A percentile compares a stretch with the other conserved stretches of the same genome.
Conservation (phyloP, 2,113 vertebrate genomes). For the Elanoides forficatus region DNA sequence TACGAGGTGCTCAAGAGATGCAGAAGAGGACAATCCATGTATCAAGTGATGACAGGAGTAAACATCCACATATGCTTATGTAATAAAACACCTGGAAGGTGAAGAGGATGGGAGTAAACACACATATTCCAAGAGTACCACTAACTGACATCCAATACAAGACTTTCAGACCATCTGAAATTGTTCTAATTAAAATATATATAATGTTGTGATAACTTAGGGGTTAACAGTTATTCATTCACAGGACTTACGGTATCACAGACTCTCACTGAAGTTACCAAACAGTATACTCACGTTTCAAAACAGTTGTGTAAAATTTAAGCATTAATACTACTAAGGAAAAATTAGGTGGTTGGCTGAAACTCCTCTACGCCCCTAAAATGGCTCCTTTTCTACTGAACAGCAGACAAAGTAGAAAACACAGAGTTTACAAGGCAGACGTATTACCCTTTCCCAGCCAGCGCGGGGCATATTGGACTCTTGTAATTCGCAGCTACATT, state of each 20-base stretch:
- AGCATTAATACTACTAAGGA: not conserved
- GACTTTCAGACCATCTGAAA: not conserved
- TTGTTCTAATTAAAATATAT: not conserved
- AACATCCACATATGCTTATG: not conserved
- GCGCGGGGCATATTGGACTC: constrained; percentile 87
- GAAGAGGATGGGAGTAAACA: not conserved
- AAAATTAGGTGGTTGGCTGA: not conserved
- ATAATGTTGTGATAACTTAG: not conserved
- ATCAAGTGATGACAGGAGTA: not conserved
- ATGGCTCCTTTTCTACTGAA: not conserved
- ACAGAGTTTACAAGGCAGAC: not conserved
- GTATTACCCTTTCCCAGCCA: constrained; percentile 89
- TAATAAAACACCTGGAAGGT: not conserved
- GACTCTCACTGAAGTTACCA: not conserved
- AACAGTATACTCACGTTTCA: not conserved
- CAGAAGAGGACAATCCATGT: not conserved
- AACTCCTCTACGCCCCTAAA: accelerated
- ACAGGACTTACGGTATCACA: accelerated
- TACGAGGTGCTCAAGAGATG: not conserved
- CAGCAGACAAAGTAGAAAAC: not conserved
- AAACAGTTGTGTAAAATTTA: not conserved
- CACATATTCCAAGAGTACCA: not conserved
- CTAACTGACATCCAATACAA: not conserved
- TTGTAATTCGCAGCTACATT: constrained; percentile 80
- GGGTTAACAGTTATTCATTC: not conserved